phyloP scores from a whole-genome alignment of 1,140 invertebrate species.

The Caenorhabditis briggsae region DNA sequence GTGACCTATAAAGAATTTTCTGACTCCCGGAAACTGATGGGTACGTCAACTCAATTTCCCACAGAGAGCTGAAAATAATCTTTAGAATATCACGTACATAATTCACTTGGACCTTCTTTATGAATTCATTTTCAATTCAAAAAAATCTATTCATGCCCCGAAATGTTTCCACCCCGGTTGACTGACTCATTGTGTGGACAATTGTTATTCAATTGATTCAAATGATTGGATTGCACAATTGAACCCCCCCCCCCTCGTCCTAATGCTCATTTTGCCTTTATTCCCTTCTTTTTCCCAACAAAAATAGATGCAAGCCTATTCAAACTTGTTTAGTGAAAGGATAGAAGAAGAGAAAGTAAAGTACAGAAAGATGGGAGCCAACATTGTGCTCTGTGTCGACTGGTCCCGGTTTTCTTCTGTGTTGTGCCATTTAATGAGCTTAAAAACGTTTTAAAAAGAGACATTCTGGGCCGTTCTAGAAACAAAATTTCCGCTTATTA shows the following conservation, averaged over 20 bases:
- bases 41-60: neutral
- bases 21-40: too few relatives aligned
- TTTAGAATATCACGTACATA: conserved; percentile 33
- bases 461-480: conserved; percentile 15
- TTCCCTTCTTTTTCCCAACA: neutral
- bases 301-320: neutral
- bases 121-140: conserved; percentile 38
- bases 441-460: conserved; percentile 21
- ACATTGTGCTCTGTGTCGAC: conserved; percentile 3
- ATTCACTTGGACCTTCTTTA: neutral
- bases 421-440: conserved; percentile 27
- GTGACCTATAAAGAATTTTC: too few relatives aligned
- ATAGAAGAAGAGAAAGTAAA: conserved; percentile 17
- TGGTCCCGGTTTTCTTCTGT: neutral
- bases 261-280: neutral
- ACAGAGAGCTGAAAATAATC: neutral
- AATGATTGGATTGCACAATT: conserved; percentile 27
- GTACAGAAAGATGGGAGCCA: neutral
- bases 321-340: neutral
- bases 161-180: conserved; percentile 1
- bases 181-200: conserved; percentile 33
- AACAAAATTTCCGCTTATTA: conserved; percentile 16
- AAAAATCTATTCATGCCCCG: conserved; percentile 28
- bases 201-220: conserved; percentile 43
- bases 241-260: neutral